phyloP scores from a whole-genome alignment of 2,888 invertebrate genomes.

The Synergus umbraculus region DNA sequence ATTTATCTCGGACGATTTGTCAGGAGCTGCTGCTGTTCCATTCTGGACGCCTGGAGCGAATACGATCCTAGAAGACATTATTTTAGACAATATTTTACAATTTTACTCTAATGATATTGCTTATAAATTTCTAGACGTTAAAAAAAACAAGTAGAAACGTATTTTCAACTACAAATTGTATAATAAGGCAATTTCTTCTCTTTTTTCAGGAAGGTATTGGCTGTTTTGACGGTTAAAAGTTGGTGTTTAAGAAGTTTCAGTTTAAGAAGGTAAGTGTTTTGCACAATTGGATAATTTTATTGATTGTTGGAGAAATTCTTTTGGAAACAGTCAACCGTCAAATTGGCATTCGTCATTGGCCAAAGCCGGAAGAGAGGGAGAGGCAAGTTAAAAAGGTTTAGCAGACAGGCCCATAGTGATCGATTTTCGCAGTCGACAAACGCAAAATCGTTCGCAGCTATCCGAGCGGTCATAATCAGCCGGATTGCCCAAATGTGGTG shows the following conservation, averaged over 20 bases:
- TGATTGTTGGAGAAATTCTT: not conserved
- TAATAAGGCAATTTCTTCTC: not conserved
- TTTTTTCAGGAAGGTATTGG: too few species aligned
- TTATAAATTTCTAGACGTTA: not conserved
- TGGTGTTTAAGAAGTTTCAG: not conserved
- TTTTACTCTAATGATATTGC: not conserved
- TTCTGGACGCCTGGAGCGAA: slow-evolving; percentile 51
- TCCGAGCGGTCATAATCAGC: slow-evolving; percentile 72
- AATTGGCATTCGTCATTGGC: slow-evolving; percentile 21
- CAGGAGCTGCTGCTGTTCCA: slow-evolving; percentile 51
- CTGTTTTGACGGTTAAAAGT: too few species aligned
- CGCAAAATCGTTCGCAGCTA: slow-evolving; percentile 63
- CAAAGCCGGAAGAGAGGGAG: slow-evolving; percentile 2
- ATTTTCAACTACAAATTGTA: not conserved
- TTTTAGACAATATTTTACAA: slow-evolving; percentile 16
- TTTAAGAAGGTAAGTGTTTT: not conserved
- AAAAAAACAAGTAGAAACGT: not conserved
- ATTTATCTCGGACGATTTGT: slow-evolving; percentile 73
- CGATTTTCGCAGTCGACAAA: slow-evolving; percentile 52
- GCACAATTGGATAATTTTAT: not conserved
- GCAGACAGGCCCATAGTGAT: slow-evolving; percentile 27
- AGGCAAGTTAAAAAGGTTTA: slow-evolving; percentile 2
- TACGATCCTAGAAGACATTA: slow-evolving; percentile 7
- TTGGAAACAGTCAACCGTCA: slow-evolving; percentile 8
- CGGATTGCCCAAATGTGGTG: slow-evolving; percentile 70